phyloP scores from a whole-genome alignment of 2,797 vertebrate genomes.

The Trichosurus vulpecula region DNA sequence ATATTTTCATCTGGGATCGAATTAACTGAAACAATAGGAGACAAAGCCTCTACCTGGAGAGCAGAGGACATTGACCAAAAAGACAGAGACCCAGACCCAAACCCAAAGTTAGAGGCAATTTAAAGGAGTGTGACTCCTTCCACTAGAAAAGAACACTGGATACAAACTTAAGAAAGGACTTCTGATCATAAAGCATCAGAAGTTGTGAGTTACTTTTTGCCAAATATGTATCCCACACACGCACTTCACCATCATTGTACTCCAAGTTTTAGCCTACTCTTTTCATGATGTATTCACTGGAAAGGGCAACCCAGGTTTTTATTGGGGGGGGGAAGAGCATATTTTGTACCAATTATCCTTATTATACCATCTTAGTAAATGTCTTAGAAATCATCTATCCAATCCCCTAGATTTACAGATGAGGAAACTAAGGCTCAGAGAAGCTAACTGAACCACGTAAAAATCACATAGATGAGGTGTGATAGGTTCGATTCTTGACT shows the following conservation, averaged over 20 bases:
- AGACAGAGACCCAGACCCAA: not conserved
- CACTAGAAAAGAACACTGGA: not conserved
- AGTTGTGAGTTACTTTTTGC: not conserved
- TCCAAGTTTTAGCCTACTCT: not conserved
- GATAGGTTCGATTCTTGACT: no score
- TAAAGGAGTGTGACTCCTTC: not conserved
- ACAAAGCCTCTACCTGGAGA: not conserved
- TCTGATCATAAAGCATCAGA: not conserved
- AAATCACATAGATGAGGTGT: not conserved
- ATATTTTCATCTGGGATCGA: not conserved
- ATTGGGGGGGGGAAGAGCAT: not conserved
- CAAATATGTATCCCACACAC: not conserved
- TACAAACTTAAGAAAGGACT: not conserved
- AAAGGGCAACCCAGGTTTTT: not conserved
- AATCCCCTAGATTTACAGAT: not conserved
- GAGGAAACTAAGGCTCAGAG: no score
- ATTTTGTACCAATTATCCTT: not conserved
- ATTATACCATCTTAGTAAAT: no score
- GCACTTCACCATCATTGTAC: not conserved
- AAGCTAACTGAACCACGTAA: not conserved
- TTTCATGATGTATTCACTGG: not conserved
- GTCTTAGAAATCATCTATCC: not conserved
- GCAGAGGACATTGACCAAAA: not conserved
- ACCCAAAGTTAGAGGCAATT: not conserved
- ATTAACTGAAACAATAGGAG: not conserved